Percentiles rank a stretch among this genome's conserved stretches.
These are phyloP conservation scores for Conopomorpha cramerella DNA, from an alignment of 1,140 invertebrate species.

Conservation along the genomic window DNA sequence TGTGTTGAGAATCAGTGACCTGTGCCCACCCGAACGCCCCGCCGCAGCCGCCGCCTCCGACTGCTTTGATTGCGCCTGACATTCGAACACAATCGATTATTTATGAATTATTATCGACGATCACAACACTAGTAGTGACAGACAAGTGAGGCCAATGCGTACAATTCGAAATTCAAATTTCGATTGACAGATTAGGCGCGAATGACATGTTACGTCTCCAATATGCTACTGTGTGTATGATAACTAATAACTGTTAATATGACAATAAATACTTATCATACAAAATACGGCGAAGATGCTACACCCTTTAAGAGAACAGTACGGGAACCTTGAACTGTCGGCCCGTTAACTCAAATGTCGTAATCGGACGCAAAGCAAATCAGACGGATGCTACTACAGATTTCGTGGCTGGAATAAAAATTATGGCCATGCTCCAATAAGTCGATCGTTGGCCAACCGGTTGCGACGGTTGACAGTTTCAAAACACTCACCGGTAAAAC, in stretches of 20 bases:
- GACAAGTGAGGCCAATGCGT: no score
- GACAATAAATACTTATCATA: no score
- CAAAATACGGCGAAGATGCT: no score
- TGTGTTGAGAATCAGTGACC: slow-evolving; percentile 47
- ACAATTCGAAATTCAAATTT: neutral
- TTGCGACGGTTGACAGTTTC: slow-evolving; percentile 40
- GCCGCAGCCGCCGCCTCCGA: no score
- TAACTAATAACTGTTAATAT: no score
- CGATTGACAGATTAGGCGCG: no score
- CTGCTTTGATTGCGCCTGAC: slow-evolving; percentile 54
- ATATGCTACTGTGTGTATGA: no score
- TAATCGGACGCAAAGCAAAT: neutral
- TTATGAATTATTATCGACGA: slow-evolving; percentile 32
- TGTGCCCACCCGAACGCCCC: slow-evolving; percentile 20
- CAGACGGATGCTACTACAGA: slow-evolving; percentile 9
- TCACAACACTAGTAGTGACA: no score
- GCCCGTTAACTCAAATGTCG: neutral
- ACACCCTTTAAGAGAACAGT: no score
- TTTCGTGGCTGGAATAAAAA: slow-evolving; percentile 38
- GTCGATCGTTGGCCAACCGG: slow-evolving; percentile 33
- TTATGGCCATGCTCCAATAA: slow-evolving; percentile 47
- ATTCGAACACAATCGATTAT: slow-evolving; percentile 55
- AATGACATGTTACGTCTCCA: no score
- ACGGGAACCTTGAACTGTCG: neutral
- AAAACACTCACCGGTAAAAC: slow-evolving; percentile 30